Base-by-base conservation (phyloP, 2,113 vertebrate species). In the Gnathonemus longibarbis region DNA sequence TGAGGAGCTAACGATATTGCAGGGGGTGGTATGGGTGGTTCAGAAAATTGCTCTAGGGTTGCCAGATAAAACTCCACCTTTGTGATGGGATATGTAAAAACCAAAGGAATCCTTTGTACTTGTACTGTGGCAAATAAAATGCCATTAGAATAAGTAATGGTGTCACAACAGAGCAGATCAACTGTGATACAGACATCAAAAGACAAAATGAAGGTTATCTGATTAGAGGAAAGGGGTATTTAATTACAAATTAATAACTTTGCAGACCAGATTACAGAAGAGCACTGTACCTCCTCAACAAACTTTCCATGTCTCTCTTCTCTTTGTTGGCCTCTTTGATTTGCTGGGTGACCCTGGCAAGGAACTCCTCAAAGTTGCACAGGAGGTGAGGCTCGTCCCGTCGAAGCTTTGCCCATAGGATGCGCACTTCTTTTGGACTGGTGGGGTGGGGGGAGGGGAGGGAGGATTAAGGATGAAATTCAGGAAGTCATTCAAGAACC, bases 241-340 rank as follows among this genome's bases (percentile, higher is more conserved):
- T 62, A 66, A 66, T 66, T 10, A 9, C 8, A 66, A 27, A 27
- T 66, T 8, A 39, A 77, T 77, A 77, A 15, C 11, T 77, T 77
- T 48, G 35, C 80, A 46, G 42, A 84, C 2, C 6, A 84, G 42
- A 46, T 42, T 45, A 84, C 19, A 84, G 80, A 13, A 42, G 21
- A 48, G 70, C 4, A 77, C 35, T 35, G 58, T 88, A 98, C 98
- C 95, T 98, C 92, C 94, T 96, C 13, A 99, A 94, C 90, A 95
- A 94, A 0, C 92, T 94, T 92, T 99, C 98, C 96, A 99, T 96
- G 62, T 98, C 96, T 0, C 93, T 96, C 94, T 96, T 98, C 90
- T 99, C 97, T 91, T 97, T 94, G 3, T 97, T 96, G 62, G 97
- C 97, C 89, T 97, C 96, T 88, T 97, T 97, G 84, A 99, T 97